Percentiles rank a stretch among this genome's conserved stretches.
phyloP scores from a whole-genome alignment of 2,113 vertebrate species.

The Carassius auratus region DNA sequence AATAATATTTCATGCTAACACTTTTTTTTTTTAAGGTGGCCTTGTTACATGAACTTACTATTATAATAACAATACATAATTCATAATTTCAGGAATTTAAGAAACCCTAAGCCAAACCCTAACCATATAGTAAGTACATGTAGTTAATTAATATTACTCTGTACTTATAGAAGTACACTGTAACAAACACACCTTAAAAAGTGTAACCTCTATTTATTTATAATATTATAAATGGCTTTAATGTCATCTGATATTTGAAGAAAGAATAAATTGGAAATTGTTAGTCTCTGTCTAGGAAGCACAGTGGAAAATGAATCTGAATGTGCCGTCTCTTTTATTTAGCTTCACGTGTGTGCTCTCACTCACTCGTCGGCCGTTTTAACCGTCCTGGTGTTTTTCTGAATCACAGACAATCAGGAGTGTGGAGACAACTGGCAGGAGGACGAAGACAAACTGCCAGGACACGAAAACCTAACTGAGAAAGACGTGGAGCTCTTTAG shows the following conservation, averaged over 20 bases:
- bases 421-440: constrained; percentile 91
- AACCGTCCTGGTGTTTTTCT: constrained; percentile 15
- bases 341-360: not conserved
- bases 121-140: too few relatives aligned
- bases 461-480: constrained; percentile 92
- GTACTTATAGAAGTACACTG: too few relatives aligned
- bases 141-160: too few relatives aligned
- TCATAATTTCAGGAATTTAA: too few relatives aligned
- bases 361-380: not conserved
- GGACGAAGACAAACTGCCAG: constrained; percentile 88
- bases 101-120: too few relatives aligned
- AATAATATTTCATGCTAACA: too few relatives aligned
- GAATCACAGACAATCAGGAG: constrained; percentile 93
- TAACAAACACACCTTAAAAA: too few relatives aligned
- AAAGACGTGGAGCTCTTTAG: constrained; percentile 96
- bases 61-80: too few relatives aligned
- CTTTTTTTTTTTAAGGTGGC: too few relatives aligned
- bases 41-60: too few relatives aligned
- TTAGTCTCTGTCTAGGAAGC: not conserved
- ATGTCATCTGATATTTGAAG: not conserved
- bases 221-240: not conserved
- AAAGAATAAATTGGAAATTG: not conserved
- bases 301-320: not conserved
- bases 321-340: not conserved
- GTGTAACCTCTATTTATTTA: not conserved